Conservation (phyloP, 2,888 invertebrate species). For the Metellina segmentata region DNA sequence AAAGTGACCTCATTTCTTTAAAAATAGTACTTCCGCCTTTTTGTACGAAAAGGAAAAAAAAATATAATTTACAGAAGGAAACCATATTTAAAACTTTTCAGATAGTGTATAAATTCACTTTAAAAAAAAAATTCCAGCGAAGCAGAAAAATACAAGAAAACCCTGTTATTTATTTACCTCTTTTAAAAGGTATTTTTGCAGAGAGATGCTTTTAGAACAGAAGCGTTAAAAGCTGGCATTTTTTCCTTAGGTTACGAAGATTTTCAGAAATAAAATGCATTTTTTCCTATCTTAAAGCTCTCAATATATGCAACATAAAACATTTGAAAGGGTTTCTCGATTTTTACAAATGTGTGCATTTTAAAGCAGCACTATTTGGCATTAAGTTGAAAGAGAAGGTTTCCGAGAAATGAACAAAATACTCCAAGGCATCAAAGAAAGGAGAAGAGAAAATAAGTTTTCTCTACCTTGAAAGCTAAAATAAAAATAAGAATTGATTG, state of each 20-base stretch:
- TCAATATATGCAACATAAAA: conserved; percentile 35
- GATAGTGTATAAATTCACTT: not conserved
- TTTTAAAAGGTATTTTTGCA: conserved; percentile 37
- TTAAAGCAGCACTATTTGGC: conserved; percentile 30
- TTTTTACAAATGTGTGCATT: conserved; percentile 40
- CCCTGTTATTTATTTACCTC: conserved; percentile 26
- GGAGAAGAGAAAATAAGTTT: not conserved
- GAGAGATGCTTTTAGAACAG: conserved; percentile 15
- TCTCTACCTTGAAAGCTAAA: not conserved
- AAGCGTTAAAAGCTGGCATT: conserved; percentile 49
- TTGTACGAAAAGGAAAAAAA: not conserved
- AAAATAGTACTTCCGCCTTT: not conserved
- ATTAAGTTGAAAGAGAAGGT: conserved; percentile 43
- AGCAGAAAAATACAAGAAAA: not conserved
- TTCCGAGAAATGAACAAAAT: conserved; percentile 35
- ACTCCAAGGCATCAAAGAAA: conserved; percentile 29
- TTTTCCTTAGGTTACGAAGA: not conserved
- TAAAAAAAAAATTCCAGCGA: not conserved
- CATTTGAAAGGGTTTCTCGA: conserved; percentile 37
- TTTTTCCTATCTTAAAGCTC: conserved; percentile 12
- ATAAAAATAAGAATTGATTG: conserved; percentile 48
- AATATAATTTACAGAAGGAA: not conserved
- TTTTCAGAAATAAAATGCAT: conserved; percentile 27
- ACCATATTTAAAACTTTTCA: not conserved
- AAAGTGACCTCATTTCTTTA: not conserved